Evolutionary conservation across 2,888 invertebrate species (phyloP).

Genomic region (Hyposoter didymator): DNA sequence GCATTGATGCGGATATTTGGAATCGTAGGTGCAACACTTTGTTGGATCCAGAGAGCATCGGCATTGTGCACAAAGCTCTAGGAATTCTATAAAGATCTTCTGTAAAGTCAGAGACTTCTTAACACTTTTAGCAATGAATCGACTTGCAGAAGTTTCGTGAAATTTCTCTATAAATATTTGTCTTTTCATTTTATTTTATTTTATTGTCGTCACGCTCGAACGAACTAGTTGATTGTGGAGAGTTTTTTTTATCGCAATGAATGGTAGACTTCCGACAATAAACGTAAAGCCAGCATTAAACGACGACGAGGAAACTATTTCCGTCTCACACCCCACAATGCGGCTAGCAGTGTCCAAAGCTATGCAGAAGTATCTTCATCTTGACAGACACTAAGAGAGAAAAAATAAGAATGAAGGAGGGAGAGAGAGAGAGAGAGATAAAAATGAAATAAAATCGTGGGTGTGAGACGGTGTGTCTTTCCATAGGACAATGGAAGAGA

Average conservation of each 20-base stretch:
- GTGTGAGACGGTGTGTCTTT: constrained; percentile 60
- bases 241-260: constrained; percentile 51
- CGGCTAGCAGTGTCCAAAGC: constrained; percentile 18
- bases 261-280: constrained; percentile 47
- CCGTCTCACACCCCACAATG: background rate
- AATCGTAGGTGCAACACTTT: background rate
- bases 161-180: background rate
- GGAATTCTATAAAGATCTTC: background rate
- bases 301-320: constrained; percentile 49
- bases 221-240: constrained; percentile 45
- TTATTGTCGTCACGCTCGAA: constrained; percentile 39
- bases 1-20: background rate
- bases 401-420: background rate
- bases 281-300: constrained; percentile 39
- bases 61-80: background rate
- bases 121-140: constrained; percentile 15
- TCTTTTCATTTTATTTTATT: constrained; percentile 33
- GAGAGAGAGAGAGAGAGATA: constrained; percentile 29
- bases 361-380: constrained; percentile 38
- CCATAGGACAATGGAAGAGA: constrained; percentile 34
- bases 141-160: background rate
- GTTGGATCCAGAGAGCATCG: background rate
- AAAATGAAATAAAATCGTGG: constrained; percentile 65
- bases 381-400: constrained; percentile 3
- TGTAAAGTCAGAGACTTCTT: background rate